Evolutionary conservation across 2,797 vertebrate species (phyloP), one percentile per base, ranked within the genome.

Genomic region (Helarctos malayanus): DNA sequence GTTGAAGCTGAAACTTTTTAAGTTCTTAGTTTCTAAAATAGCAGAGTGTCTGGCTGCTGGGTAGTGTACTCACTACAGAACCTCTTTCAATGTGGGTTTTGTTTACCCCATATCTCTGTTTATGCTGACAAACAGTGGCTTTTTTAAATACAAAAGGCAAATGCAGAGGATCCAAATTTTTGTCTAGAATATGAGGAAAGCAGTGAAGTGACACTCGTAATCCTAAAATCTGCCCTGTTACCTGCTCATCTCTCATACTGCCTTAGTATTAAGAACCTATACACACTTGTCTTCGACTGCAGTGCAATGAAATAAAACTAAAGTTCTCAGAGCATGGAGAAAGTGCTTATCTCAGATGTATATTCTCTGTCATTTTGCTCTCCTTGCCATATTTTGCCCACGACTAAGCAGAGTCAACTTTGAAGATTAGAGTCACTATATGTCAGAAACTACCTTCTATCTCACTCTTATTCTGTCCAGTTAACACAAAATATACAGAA

Each of bases 401-500:
- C 57, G 19, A 86, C 29, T 90, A 65, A 78, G 41, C 47, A 61
- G 7, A 82, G 32, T 59, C 32, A 27, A 12, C n/a, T 47, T 45
- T 65, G 71, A 78, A 19, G 81, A 35, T n/a, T 35, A 16, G 47
- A 69, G 14, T 93, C 15, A 69, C 54, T 57, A 1, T n/a, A 38
- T 91, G 32, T 91, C 69, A 80, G 49, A 91, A 73, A 85, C 21
- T 23, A 0, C 68, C 65, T 95, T 73, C 32, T 86, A 18, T 73
- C 83, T 71, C 13, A 56, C 59, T 54, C 41, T 56, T 49, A 52
- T 38, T 47, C 16, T 61, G 21, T 71, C 75, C 27, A 18, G 12
- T n/a, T 71, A 63, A 78, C 45, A 69, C 21, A 93, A 80, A 92
- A 71, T 61, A 78, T 78, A 63, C 52, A 76, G 25, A 79, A 87